Percentiles rank a stretch among this genome's conserved stretches.
phyloP scores from a whole-genome alignment of 2,113 vertebrate species.

The Aphyosemion australe region DNA sequence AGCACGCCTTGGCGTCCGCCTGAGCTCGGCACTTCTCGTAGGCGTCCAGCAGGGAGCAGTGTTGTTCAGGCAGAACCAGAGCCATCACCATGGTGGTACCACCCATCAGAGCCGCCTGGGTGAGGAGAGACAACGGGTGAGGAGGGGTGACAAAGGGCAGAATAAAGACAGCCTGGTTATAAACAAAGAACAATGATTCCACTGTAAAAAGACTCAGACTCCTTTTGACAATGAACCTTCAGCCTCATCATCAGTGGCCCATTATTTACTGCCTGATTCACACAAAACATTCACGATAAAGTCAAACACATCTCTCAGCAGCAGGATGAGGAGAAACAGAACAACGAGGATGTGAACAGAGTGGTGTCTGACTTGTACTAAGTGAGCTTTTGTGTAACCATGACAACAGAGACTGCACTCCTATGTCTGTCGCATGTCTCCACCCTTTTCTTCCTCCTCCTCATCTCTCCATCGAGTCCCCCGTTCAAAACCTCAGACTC shows the following conservation, averaged over 20 bases:
- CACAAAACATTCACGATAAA: neutral
- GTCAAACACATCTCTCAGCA: too few relatives aligned
- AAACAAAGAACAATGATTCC: slow-evolving; percentile 41
- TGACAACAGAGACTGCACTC: slow-evolving; percentile 67
- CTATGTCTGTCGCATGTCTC: slow-evolving; percentile 38
- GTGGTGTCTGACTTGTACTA: slow-evolving; percentile 16
- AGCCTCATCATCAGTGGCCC: slow-evolving; percentile 14
- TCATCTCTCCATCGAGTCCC: slow-evolving; percentile 14
- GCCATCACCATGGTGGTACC: slow-evolving; percentile 95
- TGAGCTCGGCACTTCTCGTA: slow-evolving; percentile 89
- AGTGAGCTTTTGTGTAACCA: slow-evolving; percentile 56
- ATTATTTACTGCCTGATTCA: slow-evolving; percentile 7
- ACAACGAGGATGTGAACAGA: slow-evolving; percentile 10
- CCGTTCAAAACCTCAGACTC: slow-evolving; percentile 13
- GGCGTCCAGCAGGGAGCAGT: slow-evolving; percentile 91
- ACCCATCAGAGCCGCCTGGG: slow-evolving; percentile 92
- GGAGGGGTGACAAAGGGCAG: slow-evolving; percentile 1
- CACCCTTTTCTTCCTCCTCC: slow-evolving; percentile 27
- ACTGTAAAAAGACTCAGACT: slow-evolving; percentile 32
- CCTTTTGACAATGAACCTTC: slow-evolving; percentile 31
- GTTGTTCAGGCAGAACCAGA: slow-evolving; percentile 91
- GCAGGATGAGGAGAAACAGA: neutral
- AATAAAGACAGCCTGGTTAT: slow-evolving; percentile 25
- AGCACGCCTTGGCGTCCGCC: slow-evolving; percentile 93
- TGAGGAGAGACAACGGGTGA: slow-evolving; percentile 22